Evolutionary conservation across 2,888 invertebrate genomes (phyloP).

Genomic region (Abrostola triplasia): DNA sequence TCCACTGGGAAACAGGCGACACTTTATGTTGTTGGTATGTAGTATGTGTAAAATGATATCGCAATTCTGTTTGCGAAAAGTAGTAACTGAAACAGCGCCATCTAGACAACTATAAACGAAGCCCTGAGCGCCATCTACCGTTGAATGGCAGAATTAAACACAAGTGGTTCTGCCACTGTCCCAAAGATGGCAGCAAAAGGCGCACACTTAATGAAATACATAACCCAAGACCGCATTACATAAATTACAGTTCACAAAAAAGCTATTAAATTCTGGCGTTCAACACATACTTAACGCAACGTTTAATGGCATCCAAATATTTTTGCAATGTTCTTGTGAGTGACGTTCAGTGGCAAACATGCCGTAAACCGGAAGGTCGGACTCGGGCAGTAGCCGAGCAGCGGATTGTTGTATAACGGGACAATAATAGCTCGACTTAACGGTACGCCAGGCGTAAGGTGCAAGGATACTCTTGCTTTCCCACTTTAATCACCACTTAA

Average conservation of each 20-base stretch:
- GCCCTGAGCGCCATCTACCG: neutral
- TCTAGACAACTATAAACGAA: neutral
- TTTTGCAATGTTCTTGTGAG: neutral
- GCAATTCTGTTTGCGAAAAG: too few relatives aligned
- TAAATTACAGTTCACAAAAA: neutral
- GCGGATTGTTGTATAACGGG: constrained; percentile 46
- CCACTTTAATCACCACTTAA: constrained; percentile 29
- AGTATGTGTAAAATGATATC: too few relatives aligned
- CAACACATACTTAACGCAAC: too few relatives aligned
- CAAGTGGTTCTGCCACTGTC: neutral
- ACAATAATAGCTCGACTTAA: constrained; percentile 43
- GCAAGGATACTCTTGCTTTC: constrained; percentile 56
- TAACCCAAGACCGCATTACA: neutral
- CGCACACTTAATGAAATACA: neutral
- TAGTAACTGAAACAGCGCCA: neutral
- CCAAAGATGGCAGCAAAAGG: neutral
- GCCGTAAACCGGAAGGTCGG: constrained; percentile 27
- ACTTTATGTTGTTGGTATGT: too few relatives aligned
- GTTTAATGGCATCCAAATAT: neutral
- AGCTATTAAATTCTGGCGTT: neutral
- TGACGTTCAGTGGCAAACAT: constrained; percentile 13
- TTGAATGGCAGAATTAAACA: neutral
- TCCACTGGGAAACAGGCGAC: too few relatives aligned
- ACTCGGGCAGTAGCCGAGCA: constrained; percentile 15
- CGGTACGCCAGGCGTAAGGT: constrained; percentile 29